phyloP scores from a whole-genome alignment of 2,797 vertebrate genomes.

The Tapirus indicus region DNA sequence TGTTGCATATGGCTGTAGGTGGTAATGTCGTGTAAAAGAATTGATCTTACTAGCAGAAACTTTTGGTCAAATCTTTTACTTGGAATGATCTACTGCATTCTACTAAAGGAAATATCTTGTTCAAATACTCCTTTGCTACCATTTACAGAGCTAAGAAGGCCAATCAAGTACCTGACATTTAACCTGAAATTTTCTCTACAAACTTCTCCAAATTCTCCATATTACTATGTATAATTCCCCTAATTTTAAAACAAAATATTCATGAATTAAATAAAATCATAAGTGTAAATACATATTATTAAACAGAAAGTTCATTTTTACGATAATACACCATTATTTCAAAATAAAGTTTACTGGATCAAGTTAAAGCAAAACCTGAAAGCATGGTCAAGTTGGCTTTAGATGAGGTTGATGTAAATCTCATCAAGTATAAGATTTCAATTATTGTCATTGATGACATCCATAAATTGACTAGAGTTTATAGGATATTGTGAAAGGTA shows the following conservation, averaged over 20 bases:
- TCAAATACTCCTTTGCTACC: neutral
- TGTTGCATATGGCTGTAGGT: constrained; percentile 63
- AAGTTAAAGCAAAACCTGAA: neutral
- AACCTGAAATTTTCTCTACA: neutral
- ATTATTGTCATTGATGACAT: neutral
- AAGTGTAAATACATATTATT: neutral
- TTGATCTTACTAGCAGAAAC: constrained; percentile 58
- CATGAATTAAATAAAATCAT: neutral
- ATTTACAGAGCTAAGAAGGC: neutral
- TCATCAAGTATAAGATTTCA: neutral
- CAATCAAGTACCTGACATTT: neutral
- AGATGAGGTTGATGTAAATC: neutral
- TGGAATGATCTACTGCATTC: neutral
- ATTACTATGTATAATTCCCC: neutral
- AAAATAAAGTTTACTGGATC: neutral
- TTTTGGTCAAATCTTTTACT: constrained; percentile 63
- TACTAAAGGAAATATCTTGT: neutral
- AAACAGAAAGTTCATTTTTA: neutral
- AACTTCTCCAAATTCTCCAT: neutral
- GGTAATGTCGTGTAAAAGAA: constrained; percentile 54
- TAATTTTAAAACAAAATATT: neutral
- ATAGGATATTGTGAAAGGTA: neutral
- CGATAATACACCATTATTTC: neutral
- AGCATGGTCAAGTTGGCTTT: neutral
- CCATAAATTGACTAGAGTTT: neutral